Conservation (phyloP, 2,797 vertebrate genomes). For the Botia kubotai region DNA sequence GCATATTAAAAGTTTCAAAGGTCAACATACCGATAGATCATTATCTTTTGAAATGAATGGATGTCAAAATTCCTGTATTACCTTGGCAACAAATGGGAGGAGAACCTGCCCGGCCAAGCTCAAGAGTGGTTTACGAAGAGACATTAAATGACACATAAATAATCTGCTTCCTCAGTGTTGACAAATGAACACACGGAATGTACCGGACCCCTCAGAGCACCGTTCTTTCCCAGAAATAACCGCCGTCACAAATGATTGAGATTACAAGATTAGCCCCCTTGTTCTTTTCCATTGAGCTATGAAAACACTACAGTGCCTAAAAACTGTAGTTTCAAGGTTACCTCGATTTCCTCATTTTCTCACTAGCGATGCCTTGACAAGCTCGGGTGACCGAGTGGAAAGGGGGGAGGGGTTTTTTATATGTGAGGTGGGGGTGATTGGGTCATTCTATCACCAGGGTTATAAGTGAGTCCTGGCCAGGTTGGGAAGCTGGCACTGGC, state of each 20-base stretch:
- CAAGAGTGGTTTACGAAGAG: conserved; percentile 43
- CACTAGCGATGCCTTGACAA: conserved; percentile 56
- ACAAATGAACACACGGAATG: conserved; percentile 53
- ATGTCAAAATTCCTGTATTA: conserved; percentile 34
- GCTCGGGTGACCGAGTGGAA: conserved; percentile 40
- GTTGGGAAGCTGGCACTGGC: conserved; percentile 62
- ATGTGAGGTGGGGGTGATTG: conserved; percentile 28
- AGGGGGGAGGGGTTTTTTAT: conserved; percentile 35
- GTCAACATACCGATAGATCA: conserved; percentile 26
- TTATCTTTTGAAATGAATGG: conserved; percentile 41
- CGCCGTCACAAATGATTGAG: conserved; percentile 56
- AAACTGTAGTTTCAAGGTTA: conserved; percentile 63
- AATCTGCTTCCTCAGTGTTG: conserved; percentile 55
- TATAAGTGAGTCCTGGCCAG: conserved; percentile 65
- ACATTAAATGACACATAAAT: conserved; percentile 56
- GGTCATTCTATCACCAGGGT: conserved; percentile 61
- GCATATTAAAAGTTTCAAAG: conserved; percentile 44
- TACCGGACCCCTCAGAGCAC: conserved; percentile 30
- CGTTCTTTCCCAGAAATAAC: conserved; percentile 54
- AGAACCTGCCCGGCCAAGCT: conserved; percentile 27
- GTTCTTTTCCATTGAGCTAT: conserved; percentile 57
- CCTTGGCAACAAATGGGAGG: conserved; percentile 33
- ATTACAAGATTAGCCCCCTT: conserved; percentile 56
- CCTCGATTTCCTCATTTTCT: conserved; percentile 42
- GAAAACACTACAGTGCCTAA: conserved; percentile 67